A percentile compares a stretch with the other conserved stretches of the same genome.
Evolutionary conservation across 2,113 vertebrate species (phyloP).

Genomic region (Pristiophorus japonicus): DNA sequence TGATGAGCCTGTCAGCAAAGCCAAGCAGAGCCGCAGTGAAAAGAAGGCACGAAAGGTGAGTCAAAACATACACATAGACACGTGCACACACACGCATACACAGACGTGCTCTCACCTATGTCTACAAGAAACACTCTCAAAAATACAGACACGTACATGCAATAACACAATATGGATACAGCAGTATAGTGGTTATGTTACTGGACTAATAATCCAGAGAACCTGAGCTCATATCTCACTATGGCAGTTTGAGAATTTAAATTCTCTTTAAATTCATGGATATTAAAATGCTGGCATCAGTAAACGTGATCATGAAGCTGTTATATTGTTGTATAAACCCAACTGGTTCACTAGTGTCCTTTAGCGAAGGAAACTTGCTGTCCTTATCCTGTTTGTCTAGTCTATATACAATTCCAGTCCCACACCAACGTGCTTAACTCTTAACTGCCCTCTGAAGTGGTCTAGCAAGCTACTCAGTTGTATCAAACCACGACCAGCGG

Average conservation of each 20-base stretch:
- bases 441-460: background rate
- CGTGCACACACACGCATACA: background rate
- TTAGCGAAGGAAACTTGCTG: background rate
- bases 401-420: background rate
- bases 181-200: background rate
- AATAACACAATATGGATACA: background rate
- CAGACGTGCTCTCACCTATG: background rate
- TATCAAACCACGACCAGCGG: background rate
- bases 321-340: no score
- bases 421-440: background rate
- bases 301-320: no score
- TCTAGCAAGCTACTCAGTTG: background rate
- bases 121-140: background rate
- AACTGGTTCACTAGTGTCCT: background rate
- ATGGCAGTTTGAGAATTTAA: background rate
- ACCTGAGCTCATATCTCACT: background rate
- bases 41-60: slow-evolving; percentile 92
- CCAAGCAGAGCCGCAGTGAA: slow-evolving; percentile 92
- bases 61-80: background rate
- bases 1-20: slow-evolving; percentile 76
- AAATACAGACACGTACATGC: background rate
- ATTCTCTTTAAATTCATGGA: background rate
- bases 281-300: background rate
- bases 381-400: background rate
- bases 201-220: background rate